Evolutionary conservation across 2,888 invertebrate genomes (phyloP), one percentile per base, ranked within the genome.

Genomic region (Deroplatys truncata): DNA sequence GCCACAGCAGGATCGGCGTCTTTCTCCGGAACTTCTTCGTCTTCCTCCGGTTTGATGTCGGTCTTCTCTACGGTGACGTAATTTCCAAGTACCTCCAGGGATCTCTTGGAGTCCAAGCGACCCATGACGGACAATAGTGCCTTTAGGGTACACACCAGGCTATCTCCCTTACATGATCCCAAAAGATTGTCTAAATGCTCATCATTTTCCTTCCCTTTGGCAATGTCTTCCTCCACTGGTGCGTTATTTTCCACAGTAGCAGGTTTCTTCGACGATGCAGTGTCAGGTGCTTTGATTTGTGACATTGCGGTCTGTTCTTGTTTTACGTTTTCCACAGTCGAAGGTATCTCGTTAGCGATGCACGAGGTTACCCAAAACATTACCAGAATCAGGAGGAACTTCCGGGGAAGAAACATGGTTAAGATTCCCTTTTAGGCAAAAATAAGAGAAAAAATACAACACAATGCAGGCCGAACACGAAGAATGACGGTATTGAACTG

Each of bases 251-350:
- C 56, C 89, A 4, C 91, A 92, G 16, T 91, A 91, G 49, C 91
- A 90, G 29, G 91, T 92, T 25, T 92, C 92, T 83, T 95, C 95
- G 1, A 95, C 95, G 90, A 95, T 94, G 91, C 96, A 93, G 87
- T 96, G 56, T 72, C 56, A 16, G 56, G 56, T 72, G 56, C 20
- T 20, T 20, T 72, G 20, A 72, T 72, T 72, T 72, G 56, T 1
- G 56, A 72, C 25, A 72, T 25, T 25, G 56, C 25, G 25, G 56
- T 4, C 56, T 72, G 56, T 72, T 72, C 56, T 25, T 16, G 56
- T 72, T 72, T 72, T 20, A 72, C 20, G 25, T 25, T 72, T 72
- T 72, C 56, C 56, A 72, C 20, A 72, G 7, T 72, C 25, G 25
- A 15, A 4, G 56, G 20, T 20, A 72, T 7, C 20, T 72, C 56